phyloP scores from a whole-genome alignment of 2,113 vertebrate genomes.

The Syngnathoides biaculeatus region DNA sequence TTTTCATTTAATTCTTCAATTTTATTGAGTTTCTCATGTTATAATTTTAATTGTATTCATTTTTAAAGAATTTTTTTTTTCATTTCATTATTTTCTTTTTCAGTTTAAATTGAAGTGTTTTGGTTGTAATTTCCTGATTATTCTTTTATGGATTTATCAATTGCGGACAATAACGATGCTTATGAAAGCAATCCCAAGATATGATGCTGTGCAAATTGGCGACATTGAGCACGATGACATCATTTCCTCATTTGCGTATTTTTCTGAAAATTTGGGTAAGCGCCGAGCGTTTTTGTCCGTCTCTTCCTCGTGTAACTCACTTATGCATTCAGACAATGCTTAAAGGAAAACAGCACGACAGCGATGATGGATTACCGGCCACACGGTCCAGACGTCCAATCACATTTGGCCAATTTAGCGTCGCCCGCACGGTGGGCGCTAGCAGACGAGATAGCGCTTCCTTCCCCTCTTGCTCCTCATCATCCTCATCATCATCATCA shows the following conservation, averaged over 20 bases:
- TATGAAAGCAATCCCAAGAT: neutral
- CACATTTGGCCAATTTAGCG: slow-evolving; percentile 50
- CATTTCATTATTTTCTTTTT: too few relatives aligned
- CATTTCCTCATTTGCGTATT: neutral
- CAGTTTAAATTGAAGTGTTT: too few relatives aligned
- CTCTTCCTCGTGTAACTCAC: neutral
- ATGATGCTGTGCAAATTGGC: neutral
- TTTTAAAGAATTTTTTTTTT: too few relatives aligned
- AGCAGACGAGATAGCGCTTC: slow-evolving; percentile 46
- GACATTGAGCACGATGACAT: neutral
- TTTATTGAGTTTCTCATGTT: too few relatives aligned
- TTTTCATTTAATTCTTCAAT: too few relatives aligned
- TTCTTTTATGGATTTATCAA: neutral
- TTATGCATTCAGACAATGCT: slow-evolving; percentile 1
- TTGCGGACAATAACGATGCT: neutral
- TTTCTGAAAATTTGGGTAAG: neutral
- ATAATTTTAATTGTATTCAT: too few relatives aligned
- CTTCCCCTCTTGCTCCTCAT: slow-evolving; percentile 38
- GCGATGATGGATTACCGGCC: neutral
- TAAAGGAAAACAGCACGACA: neutral
- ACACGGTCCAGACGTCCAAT: slow-evolving; percentile 30
- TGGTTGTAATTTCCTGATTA: too few relatives aligned
- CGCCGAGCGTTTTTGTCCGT: neutral
- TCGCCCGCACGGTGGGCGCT: slow-evolving; percentile 30
- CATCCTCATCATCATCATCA: slow-evolving; percentile 44